Evolutionary conservation across 2,113 vertebrate genomes (phyloP).

Genomic region (Holacanthus passer): DNA sequence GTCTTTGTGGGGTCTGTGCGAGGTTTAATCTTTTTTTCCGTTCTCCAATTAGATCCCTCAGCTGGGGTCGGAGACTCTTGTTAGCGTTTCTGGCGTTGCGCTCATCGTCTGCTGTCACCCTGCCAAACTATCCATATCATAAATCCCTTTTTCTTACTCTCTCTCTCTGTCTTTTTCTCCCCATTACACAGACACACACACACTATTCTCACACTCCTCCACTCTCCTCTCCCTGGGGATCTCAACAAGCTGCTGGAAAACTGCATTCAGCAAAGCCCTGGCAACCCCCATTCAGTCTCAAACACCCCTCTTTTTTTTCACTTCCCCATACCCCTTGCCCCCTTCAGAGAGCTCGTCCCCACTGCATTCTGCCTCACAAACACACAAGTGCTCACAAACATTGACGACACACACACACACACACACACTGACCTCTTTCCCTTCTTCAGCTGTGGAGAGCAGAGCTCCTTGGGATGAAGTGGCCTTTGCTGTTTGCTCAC

Average conservation of each 20-base stretch:
- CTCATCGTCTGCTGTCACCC: conserved; percentile 61
- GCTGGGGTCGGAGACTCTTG: conserved; percentile 64
- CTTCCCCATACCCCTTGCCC: conserved; percentile 48
- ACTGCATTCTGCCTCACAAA: conserved; percentile 47
- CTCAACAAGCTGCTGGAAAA: conserved; percentile 74
- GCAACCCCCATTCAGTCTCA: conserved; percentile 80
- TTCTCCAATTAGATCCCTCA: conserved; percentile 75
- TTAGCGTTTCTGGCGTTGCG: conserved; percentile 51
- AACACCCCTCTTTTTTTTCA: conserved; percentile 59
- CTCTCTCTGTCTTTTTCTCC: background rate
- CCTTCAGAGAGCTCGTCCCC: conserved; percentile 51
- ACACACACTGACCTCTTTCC: conserved; percentile 48
- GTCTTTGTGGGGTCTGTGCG: conserved; percentile 73
- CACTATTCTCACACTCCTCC: conserved; percentile 49
- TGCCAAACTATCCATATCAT: conserved; percentile 75
- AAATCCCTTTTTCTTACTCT: conserved; percentile 54
- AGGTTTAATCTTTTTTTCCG: conserved; percentile 75
- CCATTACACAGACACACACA: conserved; percentile 35
- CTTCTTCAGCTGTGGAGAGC: conserved; percentile 50
- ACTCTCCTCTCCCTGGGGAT: conserved; percentile 64
- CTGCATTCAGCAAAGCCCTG: conserved; percentile 76
- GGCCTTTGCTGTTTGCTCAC: conserved; percentile 69
- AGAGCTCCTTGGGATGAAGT: conserved; percentile 55
- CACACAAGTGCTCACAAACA: conserved; percentile 44
- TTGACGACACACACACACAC: conserved; percentile 41